Base-by-base conservation (phyloP, 2,113 vertebrate species). In the Anoura caudifer region DNA sequence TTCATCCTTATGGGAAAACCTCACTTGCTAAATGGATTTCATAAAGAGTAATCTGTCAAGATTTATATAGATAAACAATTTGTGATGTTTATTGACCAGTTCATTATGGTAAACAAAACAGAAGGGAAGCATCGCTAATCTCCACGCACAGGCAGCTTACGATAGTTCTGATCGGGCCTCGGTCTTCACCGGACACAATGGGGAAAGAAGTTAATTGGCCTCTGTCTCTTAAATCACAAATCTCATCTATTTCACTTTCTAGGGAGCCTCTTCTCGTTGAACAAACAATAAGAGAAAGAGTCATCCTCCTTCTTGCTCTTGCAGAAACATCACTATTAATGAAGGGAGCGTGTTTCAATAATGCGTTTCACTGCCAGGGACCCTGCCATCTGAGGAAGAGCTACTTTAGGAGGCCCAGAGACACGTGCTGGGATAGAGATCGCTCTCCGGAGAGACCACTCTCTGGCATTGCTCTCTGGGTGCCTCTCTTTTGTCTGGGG, bases 61-160 rank as follows among this genome's bases (percentile, higher is more conserved):
- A 98, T 98, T 98, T 97, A 98, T 98, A 99, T 96, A 98, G 98
- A 99, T 99, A 99, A 99, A 98, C 98, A 99, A 98, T 99, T 98
- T 99, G 98, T 98, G 98, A 98, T 98, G 98, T 98, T 98, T 98
- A 98, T 98, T 98, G 98, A 98, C 98, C 98, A 96, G 97, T 98
- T 98, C 98, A 98, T 99, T 98, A 98, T 16, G 88, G 98, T 97
- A 98, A 98, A 98, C 98, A 98, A 98, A 97, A 96, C 59, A 96
- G 96, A 96, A 84, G 91, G 84, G 97, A 97, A 97, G 89, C 82
- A 90, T 63, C 67, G 69, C 96, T 96, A 33, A 94, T 70, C 43
- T 33, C 61, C 72, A 76, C 69, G 70, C 69, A 67, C 50, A 45
- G 33, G 3, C 31, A 33, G 24, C 43, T 26, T 24, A 33, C 67